phyloP scores from a whole-genome alignment of 2,113 vertebrate species.

The Thymallus thymallus region DNA sequence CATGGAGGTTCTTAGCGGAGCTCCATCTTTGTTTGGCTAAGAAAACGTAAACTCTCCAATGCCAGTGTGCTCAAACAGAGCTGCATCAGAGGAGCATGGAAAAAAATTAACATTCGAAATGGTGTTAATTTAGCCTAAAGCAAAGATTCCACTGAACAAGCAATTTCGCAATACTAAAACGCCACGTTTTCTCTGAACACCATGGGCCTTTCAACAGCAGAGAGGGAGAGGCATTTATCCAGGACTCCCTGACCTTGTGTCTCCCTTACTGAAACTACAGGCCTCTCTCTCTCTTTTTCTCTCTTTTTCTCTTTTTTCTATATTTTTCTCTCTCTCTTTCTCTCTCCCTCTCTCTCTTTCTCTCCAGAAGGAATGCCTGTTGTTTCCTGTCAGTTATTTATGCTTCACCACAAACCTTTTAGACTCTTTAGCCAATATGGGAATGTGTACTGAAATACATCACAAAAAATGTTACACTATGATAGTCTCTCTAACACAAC shows the following conservation, averaged over 20 bases:
- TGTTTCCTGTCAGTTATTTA: too few relatives aligned
- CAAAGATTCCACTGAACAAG: neutral
- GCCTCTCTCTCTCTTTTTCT: neutral
- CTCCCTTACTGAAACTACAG: neutral
- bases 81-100: constrained; percentile 7
- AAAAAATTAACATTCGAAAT: neutral
- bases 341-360: neutral
- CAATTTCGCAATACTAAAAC: neutral
- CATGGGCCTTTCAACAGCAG: neutral
- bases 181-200: too few relatives aligned
- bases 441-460: constrained; percentile 10
- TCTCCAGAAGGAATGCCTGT: neutral
- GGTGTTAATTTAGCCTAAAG: constrained; percentile 6
- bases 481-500: neutral
- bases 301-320: neutral
- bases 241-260: neutral
- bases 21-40: constrained; percentile 5
- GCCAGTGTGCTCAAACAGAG: neutral
- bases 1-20: neutral
- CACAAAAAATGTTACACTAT: neutral
- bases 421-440: constrained; percentile 14
- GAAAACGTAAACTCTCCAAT: constrained; percentile 8
- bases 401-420: constrained; percentile 43
- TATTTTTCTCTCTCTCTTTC: neutral
- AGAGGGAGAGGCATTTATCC: neutral